Evolutionary conservation across 2,888 invertebrate genomes (phyloP).

Genomic region (Oscheius sp.): DNA sequence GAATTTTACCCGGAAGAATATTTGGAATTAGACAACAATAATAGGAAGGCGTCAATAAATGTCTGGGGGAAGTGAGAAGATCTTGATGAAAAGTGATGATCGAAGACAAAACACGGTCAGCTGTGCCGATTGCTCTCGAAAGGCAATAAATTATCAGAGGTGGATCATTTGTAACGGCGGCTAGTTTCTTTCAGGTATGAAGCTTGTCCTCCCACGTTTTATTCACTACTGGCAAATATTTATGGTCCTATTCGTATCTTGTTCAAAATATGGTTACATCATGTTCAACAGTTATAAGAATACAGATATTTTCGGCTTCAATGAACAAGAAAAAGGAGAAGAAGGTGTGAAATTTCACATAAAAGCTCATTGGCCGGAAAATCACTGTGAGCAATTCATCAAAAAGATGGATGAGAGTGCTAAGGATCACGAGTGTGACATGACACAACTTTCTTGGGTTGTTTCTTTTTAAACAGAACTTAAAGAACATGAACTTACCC

Average conservation of each 20-base stretch:
- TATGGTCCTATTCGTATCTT: too few relatives aligned
- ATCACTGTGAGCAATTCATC: constrained; percentile 19
- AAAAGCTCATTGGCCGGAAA: constrained; percentile 20
- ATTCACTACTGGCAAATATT: too few relatives aligned
- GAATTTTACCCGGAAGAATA: not conserved
- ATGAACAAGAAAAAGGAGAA: not conserved
- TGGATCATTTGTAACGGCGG: not conserved
- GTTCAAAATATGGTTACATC: too few relatives aligned
- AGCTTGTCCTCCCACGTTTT: not conserved
- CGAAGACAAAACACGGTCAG: constrained; percentile 27
- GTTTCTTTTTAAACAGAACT: not conserved
- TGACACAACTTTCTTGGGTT: not conserved
- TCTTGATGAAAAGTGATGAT: constrained; percentile 9
- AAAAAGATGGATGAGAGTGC: constrained; percentile 26
- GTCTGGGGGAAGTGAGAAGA: not conserved
- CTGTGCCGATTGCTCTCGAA: constrained; percentile 29
- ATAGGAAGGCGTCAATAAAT: not conserved
- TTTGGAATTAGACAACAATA: not conserved
- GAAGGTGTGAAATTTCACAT: constrained; percentile 18
- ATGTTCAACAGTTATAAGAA: too few relatives aligned
- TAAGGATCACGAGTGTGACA: constrained; percentile 21
- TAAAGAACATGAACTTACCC: constrained; percentile 11
- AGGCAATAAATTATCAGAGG: constrained; percentile 20
- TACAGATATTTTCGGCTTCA: too few relatives aligned
- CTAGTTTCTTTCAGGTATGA: constrained; percentile 9